Base-by-base conservation (phyloP, 2,888 invertebrate genomes). In the Coelinius sp. region DNA sequence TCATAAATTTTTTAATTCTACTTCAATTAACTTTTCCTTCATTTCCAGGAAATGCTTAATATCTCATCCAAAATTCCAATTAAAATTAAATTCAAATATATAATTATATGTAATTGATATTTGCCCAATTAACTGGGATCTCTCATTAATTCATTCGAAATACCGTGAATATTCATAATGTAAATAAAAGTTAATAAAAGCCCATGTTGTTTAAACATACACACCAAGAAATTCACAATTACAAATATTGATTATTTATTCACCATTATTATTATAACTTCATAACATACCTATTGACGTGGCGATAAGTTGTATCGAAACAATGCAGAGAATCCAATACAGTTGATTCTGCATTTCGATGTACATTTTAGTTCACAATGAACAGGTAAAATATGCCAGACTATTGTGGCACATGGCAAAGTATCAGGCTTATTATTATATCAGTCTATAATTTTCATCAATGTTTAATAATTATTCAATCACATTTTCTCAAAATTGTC, bases 341-440 rank as follows among this genome's bases (percentile, higher is more conserved):
- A 49, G 46, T 46, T 35, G 67, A 49, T 38, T 53, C 63, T 67
- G 63, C 71, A 71, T 71, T 67, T 71, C 67, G 71, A 31, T 59
- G 59, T 31, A 59, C n/a, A n/a, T 59, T 14, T 31, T 20, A 20
- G 59, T 59, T 59, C 31, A 59, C 59, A 59, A 59, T 59, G 59
- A 59, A 59, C 59, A 59, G 17, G 59, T 59, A 31, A 59, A 59
- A 31, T 59, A 59, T 59, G 59, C 59, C 17, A 71, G 59, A 41
- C 67, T 67, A 67, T 71, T 63, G 67, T 62, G 67, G 67, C 62
- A 67, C 71, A 71, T 71, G 67, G 71, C 71, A 71, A 71, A 67
- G 52, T 73, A 25, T 27, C 27, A n/a, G 14, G n/a, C n/a, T n/a
- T n/a, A 27, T 44, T 22, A 31, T 17, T 52, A 53, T 63, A 53